Conservation (phyloP, 2,797 vertebrate genomes). For the Buceros bicornis region DNA sequence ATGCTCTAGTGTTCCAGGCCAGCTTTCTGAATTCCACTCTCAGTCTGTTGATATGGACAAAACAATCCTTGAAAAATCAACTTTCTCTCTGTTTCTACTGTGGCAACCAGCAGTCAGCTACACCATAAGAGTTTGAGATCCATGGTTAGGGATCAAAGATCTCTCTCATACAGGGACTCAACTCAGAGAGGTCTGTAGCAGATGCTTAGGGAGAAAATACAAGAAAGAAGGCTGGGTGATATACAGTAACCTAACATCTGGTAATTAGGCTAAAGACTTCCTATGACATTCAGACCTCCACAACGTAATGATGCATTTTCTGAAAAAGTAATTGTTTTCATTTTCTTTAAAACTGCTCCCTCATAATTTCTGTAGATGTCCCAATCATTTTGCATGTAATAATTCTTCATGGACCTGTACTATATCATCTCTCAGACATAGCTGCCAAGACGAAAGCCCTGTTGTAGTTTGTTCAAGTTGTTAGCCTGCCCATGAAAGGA, state of each 20-base stretch:
- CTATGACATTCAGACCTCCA: neutral
- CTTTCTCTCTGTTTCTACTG: neutral
- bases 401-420: neutral
- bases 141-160: neutral
- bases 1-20: neutral
- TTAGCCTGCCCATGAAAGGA: neutral
- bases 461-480: neutral
- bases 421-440: neutral
- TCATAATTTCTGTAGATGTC: neutral
- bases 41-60: neutral
- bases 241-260: neutral
- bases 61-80: neutral
- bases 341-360: neutral
- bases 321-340: neutral
- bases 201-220: neutral
- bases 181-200: neutral
- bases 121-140: neutral
- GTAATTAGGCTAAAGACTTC: neutral
- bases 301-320: neutral
- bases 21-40: neutral
- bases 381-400: neutral
- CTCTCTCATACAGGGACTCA: neutral
- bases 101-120: neutral
- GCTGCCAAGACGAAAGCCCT: neutral
- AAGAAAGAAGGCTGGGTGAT: neutral